Conservation (phyloP, 2,888 invertebrate species). For the Cyclophora punctaria region DNA sequence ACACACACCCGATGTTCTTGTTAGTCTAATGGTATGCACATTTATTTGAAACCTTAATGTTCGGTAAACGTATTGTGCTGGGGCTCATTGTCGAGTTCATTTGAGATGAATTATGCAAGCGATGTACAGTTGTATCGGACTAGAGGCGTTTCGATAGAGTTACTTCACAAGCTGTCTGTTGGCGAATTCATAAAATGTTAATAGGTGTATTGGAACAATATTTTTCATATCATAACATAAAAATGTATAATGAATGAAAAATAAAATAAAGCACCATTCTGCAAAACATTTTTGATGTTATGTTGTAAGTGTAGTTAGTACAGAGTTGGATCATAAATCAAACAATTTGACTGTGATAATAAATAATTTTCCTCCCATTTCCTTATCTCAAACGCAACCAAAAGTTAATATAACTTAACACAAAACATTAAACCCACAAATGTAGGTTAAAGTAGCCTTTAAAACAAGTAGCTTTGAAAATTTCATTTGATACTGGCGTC, state of each 20-base stretch:
- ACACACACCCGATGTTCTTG: constrained; percentile 54
- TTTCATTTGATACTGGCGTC: constrained; percentile 33
- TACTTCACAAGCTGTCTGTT: no score
- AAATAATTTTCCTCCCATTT: background rate
- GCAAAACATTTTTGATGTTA: no score
- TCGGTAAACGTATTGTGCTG: constrained; percentile 20
- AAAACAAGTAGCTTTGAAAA: constrained; percentile 24
- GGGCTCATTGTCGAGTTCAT: constrained; percentile 17
- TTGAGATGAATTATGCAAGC: constrained; percentile 10
- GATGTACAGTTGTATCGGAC: background rate
- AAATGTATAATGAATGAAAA: no score
- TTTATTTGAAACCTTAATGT: constrained; percentile 58
- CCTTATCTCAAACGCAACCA: no score
- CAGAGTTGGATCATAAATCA: no score
- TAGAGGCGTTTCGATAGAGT: no score
- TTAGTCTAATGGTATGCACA: constrained; percentile 70
- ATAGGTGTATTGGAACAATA: no score
- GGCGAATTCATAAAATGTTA: no score
- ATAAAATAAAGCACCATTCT: no score
- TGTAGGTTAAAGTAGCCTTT: background rate
- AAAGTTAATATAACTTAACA: background rate
- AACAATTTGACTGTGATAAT: no score
- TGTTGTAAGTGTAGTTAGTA: no score
- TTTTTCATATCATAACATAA: no score
- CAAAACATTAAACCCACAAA: constrained; percentile 1